These are phyloP conservation scores for Acanthoscelides obtectus DNA, from an alignment of 2,888 invertebrate genomes.

Conservation along the genomic window DNA sequence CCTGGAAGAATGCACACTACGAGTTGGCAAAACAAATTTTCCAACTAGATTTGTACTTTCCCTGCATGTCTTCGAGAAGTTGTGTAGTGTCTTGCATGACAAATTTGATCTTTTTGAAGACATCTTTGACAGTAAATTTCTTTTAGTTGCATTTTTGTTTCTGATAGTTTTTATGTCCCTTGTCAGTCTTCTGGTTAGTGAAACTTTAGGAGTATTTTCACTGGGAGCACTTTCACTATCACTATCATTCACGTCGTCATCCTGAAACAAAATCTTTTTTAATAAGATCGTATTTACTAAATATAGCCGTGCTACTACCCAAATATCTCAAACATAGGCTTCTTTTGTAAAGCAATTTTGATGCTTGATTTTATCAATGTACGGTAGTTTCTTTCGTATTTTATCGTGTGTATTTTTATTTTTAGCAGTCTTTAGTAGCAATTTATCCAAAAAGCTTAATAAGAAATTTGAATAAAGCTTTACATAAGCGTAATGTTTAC, in stretches of 20 bases:
- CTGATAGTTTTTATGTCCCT: slow-evolving; percentile 35
- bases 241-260: slow-evolving; percentile 39
- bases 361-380: background rate
- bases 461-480: slow-evolving; percentile 1
- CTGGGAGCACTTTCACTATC: slow-evolving; percentile 48
- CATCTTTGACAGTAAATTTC: slow-evolving; percentile 35
- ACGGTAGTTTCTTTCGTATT: background rate
- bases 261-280: slow-evolving; percentile 19
- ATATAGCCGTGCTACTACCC: background rate
- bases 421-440: slow-evolving; percentile 3
- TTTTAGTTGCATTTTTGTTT: slow-evolving; percentile 33
- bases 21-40: slow-evolving; percentile 72
- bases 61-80: slow-evolving; percentile 25
- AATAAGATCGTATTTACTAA: background rate
- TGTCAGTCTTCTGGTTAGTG: slow-evolving; percentile 34
- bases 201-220: slow-evolving; percentile 40
- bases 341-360: background rate
- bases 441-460: slow-evolving; percentile 2
- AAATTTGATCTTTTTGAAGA: slow-evolving; percentile 28
- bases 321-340: background rate
- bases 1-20: slow-evolving; percentile 80
- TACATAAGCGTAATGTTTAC: slow-evolving; percentile 34
- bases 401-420: background rate
- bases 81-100: slow-evolving; percentile 24
- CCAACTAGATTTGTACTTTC: slow-evolving; percentile 45